Evolutionary conservation across 2,113 vertebrate genomes (phyloP), one percentile per base, ranked within the genome.

Genomic region (Phasianus colchicus): DNA sequence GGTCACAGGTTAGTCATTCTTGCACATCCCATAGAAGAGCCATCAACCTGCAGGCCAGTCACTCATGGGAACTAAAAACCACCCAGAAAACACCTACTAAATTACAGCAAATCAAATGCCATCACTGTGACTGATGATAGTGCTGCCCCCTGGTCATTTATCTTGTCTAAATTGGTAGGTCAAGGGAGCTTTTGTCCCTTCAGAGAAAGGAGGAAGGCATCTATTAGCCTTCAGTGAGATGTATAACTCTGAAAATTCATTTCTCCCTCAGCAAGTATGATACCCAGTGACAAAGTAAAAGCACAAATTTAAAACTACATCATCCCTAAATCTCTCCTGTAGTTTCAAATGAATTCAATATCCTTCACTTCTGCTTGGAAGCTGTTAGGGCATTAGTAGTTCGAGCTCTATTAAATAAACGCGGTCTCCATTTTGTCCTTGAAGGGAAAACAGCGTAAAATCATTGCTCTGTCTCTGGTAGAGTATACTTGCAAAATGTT

Each of bases 151-250:
- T 58, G 40, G 70, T 92, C 76, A 27, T 94, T 78, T 93, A 24
- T 91, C 86, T 83, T 90, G 57, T 65, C 73, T 75, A 84, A 88
- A 86, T 74, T 83, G 88, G 70, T 65, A 92, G 89, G 85, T 94
- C 80, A 92, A 61, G 52, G 87, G 69, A 95, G 43, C 71, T 50
- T 90, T 92, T 91, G 43, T 94, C 61, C 92, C 38, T 88, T 93
- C 86, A 86, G 54, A 86, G 60, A 65, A 38, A 19, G 42, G 43
- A 89, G 29, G 32, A 80, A 74, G 38, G n/a, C 52, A 91, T 77
- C 54, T 80, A 77, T 83, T 86, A 88, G 27, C 47, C 38, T 92
- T 91, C 93, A 78, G 50, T 72, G 89, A 88, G 61, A 80, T 54
- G 42, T 43, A 60, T 58, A 34, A 48, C 47, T 83, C 57, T 57